Percentiles rank a stretch among this genome's conserved stretches.
These are phyloP conservation scores for Canis aureus DNA, from an alignment of 2,113 vertebrate species.

Conservation along the genomic window DNA sequence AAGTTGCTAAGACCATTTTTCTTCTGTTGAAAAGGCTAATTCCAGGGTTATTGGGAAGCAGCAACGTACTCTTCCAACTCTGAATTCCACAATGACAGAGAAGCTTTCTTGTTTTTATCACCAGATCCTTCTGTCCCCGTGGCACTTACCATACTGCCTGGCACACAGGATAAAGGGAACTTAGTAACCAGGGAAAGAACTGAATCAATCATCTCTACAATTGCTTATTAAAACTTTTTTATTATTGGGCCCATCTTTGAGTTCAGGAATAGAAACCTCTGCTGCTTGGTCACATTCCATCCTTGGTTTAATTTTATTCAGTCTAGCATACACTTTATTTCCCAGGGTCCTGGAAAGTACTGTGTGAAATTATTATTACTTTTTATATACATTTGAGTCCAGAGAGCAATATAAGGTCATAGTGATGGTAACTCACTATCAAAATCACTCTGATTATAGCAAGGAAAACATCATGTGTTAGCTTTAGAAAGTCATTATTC, in stretches of 20 bases:
- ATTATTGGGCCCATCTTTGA: not conserved
- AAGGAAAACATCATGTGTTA: not conserved
- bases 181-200: not conserved
- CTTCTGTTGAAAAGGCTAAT: not conserved
- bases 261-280: not conserved
- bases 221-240: not conserved
- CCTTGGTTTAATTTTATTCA: not conserved
- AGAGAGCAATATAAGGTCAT: slow-evolving; percentile 7
- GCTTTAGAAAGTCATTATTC: not conserved
- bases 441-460: not conserved
- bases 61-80: not conserved
- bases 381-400: not conserved
- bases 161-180: not conserved
- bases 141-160: not conserved
- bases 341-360: not conserved
- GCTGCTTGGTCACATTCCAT: not conserved
- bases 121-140: not conserved
- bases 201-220: not conserved
- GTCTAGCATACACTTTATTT: not conserved
- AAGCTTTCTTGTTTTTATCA: not conserved
- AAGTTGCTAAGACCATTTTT: not conserved
- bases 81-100: not conserved
- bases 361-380: not conserved
- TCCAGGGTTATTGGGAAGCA: not conserved
- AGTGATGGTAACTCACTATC: not conserved